Base-by-base conservation (phyloP, 2,797 vertebrate genomes). In the Phalanger gymnotis region DNA sequence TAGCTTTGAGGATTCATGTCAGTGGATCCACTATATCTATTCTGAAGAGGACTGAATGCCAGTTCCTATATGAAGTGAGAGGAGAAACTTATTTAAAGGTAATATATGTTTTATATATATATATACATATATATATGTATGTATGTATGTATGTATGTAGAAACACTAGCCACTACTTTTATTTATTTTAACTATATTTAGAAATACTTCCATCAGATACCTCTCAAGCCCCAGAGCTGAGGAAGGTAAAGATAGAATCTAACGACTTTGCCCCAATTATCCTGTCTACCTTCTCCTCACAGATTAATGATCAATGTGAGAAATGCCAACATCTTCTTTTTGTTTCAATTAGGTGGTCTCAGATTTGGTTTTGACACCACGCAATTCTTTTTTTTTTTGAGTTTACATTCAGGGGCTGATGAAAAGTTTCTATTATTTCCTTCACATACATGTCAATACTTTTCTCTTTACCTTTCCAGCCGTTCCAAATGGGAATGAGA, bases 31-130 rank as follows among this genome's bases (percentile, higher is more conserved):
- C 99, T 31, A 99, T 99, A 94, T 99, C 99, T 96, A 99, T 99
- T 98, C 98, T 99, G 95, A 99, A 99, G 98, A 99, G 99, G 98
- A 99, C 99, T 0, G 99, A 99, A 96, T 99, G 99, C 96, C 98
- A 98, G 96, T 99, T 99, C 98, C 99, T 99, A 95, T 99, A 99
- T 2, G 99, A 99, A 98, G 97, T 97, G 92, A 98, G 99, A 99
- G 99, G 99, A 97, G 99, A 99, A 98, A 99, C 99, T 0, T 99
- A 99, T 97, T 98, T 99, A 95, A 99, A 99, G 99, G 99, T 99
- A 97, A 98, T n/a, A n/a, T n/a, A n/a, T n/a, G n/a, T n/a, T n/a
- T n/a, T n/a, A n/a, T n/a, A n/a, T n/a, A n/a, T n/a, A n/a, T n/a
- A n/a, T n/a, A n/a, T n/a, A n/a, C n/a, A n/a, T n/a, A n/a, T n/a